Base-by-base conservation (phyloP, 2,888 invertebrate genomes). In the Thera britannica region DNA sequence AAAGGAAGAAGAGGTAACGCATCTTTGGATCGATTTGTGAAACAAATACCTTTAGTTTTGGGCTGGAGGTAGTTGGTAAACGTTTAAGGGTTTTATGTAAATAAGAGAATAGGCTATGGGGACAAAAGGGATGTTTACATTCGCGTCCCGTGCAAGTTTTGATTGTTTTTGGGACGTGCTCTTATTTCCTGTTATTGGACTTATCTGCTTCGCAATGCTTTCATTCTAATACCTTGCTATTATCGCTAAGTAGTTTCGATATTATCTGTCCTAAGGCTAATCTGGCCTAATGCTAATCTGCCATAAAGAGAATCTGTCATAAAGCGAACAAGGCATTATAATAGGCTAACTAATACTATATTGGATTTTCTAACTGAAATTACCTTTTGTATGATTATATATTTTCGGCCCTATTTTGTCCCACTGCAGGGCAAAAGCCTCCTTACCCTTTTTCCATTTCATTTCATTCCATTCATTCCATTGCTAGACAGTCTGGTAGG, bases 61-160 rank as follows among this genome's bases (percentile, higher is more conserved):
- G 65, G 65, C 67, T 68, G 67, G 67, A 70, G 68, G 67, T 71
- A 72, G 72, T 72, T 71, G 68, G 66, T 57, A 69, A 70, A 70
- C 74, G 71, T 67, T 72, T 68, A 52, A 36, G 67, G 71, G 68
- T 54, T 72, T 69, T 73, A 74, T 74, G 75, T 74, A 75, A 73
- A 73, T 75, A 70, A 38, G 49, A 62, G 69, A 73, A 72, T 72
- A 72, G 65, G 69, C 70, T 67, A 71, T 70, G 70, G 71, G 23
- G 71, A 72, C 74, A 72, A 72, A 67, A 68, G 67, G 72, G 67
- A 71, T 75, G 72, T 74, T 74, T 72, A 67, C 72, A 71, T 68
- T 74, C 70, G 57, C 62, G 41, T 61, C 62, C 62, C 72, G 70
- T 69, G 65, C 65, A 74, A 71, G 72, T 74, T 75, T 75, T 72